Evolutionary conservation across 35 echinoderm and acorn worm genomes (phyloP).

Genomic region (Apostichopus parvimensis): DNA sequence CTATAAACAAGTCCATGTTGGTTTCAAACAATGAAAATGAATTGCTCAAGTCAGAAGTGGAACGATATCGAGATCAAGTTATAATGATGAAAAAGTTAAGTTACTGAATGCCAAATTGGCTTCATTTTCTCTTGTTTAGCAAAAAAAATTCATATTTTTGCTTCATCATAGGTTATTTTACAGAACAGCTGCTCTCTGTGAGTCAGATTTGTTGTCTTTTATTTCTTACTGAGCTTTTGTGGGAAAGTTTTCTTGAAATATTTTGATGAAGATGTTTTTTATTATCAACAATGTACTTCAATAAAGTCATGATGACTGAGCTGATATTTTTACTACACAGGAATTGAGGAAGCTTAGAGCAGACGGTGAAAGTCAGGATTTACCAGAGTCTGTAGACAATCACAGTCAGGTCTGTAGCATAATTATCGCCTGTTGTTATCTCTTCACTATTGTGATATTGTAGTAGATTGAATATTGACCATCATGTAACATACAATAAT

Average conservation of each 20-base stretch:
- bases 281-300: too few relatives aligned
- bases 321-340: not conserved
- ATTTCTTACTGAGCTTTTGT: too few relatives aligned
- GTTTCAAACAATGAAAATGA: constrained; percentile 24
- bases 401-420: not conserved
- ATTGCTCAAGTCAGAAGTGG: constrained; percentile 27
- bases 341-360: not conserved
- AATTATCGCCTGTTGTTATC: too few relatives aligned
- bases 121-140: not conserved
- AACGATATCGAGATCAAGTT: constrained; percentile 32
- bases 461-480: too few relatives aligned
- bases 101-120: not conserved
- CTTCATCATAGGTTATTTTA: not conserved
- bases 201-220: too few relatives aligned
- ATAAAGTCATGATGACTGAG: too few relatives aligned
- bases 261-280: too few relatives aligned
- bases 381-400: not conserved
- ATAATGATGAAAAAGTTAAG: constrained; percentile 8
- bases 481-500: too few relatives aligned
- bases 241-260: too few relatives aligned
- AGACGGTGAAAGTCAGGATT: not conserved
- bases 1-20: not conserved
- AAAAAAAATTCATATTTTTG: not conserved
- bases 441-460: too few relatives aligned
- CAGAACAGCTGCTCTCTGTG: too few relatives aligned